Conservation (phyloP, 2,797 vertebrate genomes). For the Anguilla anguilla region DNA sequence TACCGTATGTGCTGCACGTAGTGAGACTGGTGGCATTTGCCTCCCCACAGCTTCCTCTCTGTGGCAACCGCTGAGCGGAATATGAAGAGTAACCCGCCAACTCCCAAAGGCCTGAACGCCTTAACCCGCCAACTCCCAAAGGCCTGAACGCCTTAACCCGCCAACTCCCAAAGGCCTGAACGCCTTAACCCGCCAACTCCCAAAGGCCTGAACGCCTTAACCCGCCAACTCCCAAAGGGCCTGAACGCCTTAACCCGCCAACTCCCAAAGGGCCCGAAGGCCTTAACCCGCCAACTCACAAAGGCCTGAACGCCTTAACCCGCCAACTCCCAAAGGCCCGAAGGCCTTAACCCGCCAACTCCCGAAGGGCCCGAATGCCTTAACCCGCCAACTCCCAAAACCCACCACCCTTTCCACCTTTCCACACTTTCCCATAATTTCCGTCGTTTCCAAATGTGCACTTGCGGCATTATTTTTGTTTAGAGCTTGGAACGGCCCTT, state of each 20-base stretch:
- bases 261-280: neutral
- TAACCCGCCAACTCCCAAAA: neutral
- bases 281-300: too few relatives aligned
- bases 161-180: neutral
- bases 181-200: neutral
- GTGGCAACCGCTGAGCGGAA: neutral
- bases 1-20: too few relatives aligned
- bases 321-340: too few relatives aligned
- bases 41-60: neutral
- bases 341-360: too few relatives aligned
- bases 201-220: neutral
- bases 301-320: too few relatives aligned
- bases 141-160: neutral
- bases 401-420: neutral
- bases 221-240: too few relatives aligned
- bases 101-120: neutral
- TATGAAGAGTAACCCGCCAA: neutral
- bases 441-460: neutral
- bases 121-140: neutral
- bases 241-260: too few relatives aligned
- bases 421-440: neutral
- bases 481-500: neutral
- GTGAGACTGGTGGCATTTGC: constrained; percentile 19
- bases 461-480: constrained; percentile 10
- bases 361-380: too few relatives aligned